Evolutionary conservation across 2,113 vertebrate species (phyloP).

Genomic region (Sylvicapra grimmia): DNA sequence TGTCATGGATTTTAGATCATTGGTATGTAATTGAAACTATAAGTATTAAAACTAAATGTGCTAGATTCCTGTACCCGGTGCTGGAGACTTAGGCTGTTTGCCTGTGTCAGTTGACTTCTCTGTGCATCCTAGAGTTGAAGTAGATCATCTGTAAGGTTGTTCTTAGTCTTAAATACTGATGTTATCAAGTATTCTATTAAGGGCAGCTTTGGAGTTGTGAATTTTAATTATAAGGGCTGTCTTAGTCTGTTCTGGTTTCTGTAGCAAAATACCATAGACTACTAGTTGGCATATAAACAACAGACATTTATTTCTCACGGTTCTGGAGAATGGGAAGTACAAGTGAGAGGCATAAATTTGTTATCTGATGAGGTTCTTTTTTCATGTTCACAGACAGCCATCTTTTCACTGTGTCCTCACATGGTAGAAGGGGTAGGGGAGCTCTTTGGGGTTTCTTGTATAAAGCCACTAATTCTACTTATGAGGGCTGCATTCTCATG

Average conservation of each 20-base stretch:
- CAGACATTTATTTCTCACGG: not conserved
- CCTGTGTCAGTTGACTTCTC: not conserved
- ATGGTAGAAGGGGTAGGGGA: not conserved
- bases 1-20: not conserved
- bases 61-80: not conserved
- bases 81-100: not conserved
- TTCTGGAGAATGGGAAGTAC: not conserved
- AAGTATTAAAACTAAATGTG: not conserved
- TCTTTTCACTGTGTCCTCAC: not conserved
- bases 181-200: not conserved
- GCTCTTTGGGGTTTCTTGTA: not conserved
- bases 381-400: not conserved
- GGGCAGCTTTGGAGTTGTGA: not conserved
- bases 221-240: conserved; percentile 21
- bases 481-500: not conserved
- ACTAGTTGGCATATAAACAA: not conserved
- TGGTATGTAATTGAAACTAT: not conserved
- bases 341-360: not conserved
- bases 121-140: not conserved
- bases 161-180: not conserved
- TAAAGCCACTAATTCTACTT: not conserved
- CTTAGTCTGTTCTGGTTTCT: not conserved
- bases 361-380: not conserved
- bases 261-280: not conserved
- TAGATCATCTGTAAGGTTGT: not conserved